A percentile compares a stretch with the other conserved stretches of the same genome.
Evolutionary conservation across 2,797 vertebrate genomes (phyloP).

Genomic region (Sitta carolinensis): DNA sequence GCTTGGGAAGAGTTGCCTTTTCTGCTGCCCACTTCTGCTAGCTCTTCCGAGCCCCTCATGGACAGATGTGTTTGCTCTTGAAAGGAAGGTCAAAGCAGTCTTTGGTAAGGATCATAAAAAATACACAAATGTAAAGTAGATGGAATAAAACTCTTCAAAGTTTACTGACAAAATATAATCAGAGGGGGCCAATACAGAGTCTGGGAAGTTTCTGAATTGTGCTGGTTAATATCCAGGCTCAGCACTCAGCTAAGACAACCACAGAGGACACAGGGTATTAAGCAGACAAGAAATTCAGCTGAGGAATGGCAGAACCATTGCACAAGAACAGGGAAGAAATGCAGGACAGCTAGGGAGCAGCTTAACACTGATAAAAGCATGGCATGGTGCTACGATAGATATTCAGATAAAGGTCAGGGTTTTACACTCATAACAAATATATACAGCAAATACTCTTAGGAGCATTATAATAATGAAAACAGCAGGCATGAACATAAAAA

Average conservation of each 20-base stretch:
- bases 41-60: neutral
- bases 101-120: neutral
- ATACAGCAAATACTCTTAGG: neutral
- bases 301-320: neutral
- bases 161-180: neutral
- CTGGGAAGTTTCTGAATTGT: neutral
- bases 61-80: neutral
- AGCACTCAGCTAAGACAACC: neutral
- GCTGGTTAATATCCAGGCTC: neutral
- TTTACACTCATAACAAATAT: neutral
- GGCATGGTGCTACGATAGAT: neutral
- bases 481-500: neutral
- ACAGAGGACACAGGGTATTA: neutral
- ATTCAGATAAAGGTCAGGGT: neutral
- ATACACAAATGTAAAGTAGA: neutral
- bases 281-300: neutral
- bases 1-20: neutral
- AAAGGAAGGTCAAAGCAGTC: neutral
- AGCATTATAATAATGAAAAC: neutral
- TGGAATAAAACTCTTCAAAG: neutral
- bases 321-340: neutral
- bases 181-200: neutral
- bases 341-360: neutral
- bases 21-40: neutral
- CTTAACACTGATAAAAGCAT: neutral